Conservation (phyloP, 2,888 invertebrate species). For the Holacanthella duospinosa region DNA sequence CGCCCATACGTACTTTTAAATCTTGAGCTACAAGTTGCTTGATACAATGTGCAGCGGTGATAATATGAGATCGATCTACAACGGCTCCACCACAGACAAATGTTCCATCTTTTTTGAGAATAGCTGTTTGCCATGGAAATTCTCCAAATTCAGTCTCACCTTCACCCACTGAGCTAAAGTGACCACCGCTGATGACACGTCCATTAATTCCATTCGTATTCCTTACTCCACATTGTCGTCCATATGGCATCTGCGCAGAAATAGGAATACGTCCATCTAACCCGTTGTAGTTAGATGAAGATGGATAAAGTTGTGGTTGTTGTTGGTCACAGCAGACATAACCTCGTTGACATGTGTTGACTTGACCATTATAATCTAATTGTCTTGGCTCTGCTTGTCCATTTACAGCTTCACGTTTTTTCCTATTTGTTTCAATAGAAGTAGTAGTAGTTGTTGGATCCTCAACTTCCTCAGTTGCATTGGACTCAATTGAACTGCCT, state of each 20-base stretch:
- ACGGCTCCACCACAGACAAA: conserved; percentile 86
- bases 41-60: conserved; percentile 85
- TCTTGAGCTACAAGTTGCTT: conserved; percentile 75
- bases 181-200: conserved; percentile 55
- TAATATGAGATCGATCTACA: conserved; percentile 60
- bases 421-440: background rate
- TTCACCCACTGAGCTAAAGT: conserved; percentile 6
- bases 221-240: conserved; percentile 66
- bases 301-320: background rate
- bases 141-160: conserved; percentile 44
- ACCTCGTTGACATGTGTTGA: background rate
- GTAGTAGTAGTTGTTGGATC: background rate
- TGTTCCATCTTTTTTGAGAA: conserved; percentile 77
- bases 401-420: background rate
- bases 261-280: background rate
- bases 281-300: background rate
- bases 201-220: conserved; percentile 83
- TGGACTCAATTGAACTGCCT: conserved; percentile 51
- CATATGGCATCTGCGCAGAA: background rate
- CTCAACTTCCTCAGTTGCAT: conserved; percentile 48
- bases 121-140: conserved; percentile 89
- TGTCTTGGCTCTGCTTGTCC: conserved; percentile 1
- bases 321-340: conserved; percentile 3
- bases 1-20: conserved; percentile 74
- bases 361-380: background rate